Evolutionary conservation across 2,888 invertebrate species (phyloP).

Genomic region (Augochlorella aurata): DNA sequence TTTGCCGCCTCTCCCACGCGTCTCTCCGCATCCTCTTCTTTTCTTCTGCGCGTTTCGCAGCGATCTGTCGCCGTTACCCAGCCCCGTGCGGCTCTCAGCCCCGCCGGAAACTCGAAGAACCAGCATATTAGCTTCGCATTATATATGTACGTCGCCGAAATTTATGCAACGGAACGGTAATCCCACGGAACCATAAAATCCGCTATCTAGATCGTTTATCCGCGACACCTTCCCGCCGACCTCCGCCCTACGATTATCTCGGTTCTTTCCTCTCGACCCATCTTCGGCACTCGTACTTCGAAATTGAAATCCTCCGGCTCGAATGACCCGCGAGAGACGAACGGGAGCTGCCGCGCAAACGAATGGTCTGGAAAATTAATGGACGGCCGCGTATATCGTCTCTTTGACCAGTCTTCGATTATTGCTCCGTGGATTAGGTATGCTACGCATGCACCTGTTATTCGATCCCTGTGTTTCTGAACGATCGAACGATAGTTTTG

Average conservation of each 20-base stretch:
- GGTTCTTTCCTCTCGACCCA: constrained; percentile 17
- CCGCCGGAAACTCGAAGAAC: constrained; percentile 46
- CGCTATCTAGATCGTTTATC: constrained; percentile 68
- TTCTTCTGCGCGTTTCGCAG: constrained; percentile 13
- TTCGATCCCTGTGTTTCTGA: neutral
- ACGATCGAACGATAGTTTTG: neutral
- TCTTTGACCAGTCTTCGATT: constrained; percentile 18
- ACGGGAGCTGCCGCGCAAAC: constrained; percentile 41
- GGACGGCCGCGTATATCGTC: neutral
- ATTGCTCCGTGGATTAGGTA: constrained; percentile 10
- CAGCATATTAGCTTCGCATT: constrained; percentile 65
- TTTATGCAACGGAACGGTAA: constrained; percentile 71
- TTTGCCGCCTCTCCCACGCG: constrained; percentile 18
- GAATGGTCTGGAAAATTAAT: constrained; percentile 23
- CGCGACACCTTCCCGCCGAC: constrained; percentile 41
- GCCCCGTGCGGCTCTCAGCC: constrained; percentile 24
- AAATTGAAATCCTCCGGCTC: constrained; percentile 59
- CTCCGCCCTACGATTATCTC: constrained; percentile 32
- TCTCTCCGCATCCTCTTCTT: constrained; percentile 27
- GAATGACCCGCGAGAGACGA: constrained; percentile 55
- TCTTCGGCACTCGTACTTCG: constrained; percentile 2
- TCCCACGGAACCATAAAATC: constrained; percentile 65
- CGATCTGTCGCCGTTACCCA: constrained; percentile 34
- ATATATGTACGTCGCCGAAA: constrained; percentile 58
- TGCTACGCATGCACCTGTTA: neutral